Conservation (phyloP, 2,113 vertebrate genomes). For the mouse (Mus musculus) region DNA sequence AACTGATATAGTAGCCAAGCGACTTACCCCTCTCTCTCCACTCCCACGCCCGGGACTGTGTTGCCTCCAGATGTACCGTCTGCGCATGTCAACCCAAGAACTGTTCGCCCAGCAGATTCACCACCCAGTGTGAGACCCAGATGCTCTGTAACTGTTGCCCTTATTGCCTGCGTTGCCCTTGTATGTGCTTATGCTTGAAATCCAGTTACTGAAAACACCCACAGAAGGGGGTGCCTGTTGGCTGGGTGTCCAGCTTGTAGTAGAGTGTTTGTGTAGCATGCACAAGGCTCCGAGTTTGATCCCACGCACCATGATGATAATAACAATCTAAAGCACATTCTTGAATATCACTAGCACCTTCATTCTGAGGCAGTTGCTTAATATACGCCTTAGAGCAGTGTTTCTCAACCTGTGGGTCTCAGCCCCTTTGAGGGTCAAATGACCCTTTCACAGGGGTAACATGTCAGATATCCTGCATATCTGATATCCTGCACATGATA, state of each 20-base stretch:
- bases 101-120: background rate
- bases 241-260: background rate
- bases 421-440: background rate
- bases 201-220: background rate
- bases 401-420: background rate
- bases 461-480: background rate
- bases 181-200: background rate
- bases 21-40: too few species aligned
- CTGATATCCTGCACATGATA: background rate
- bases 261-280: background rate
- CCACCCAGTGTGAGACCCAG: background rate
- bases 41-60: background rate
- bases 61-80: accelerated
- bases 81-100: accelerated
- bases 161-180: background rate
- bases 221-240: background rate
- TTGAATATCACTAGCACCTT: background rate
- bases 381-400: background rate
- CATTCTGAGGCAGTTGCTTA: background rate
- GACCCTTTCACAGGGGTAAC: too few species aligned
- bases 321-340: background rate
- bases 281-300: background rate
- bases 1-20: background rate
- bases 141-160: background rate
- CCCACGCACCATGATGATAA: background rate